Evolutionary conservation across 2,113 vertebrate species (phyloP), one percentile per base, ranked within the genome.

Genomic region (Heterocephalus glaber): DNA sequence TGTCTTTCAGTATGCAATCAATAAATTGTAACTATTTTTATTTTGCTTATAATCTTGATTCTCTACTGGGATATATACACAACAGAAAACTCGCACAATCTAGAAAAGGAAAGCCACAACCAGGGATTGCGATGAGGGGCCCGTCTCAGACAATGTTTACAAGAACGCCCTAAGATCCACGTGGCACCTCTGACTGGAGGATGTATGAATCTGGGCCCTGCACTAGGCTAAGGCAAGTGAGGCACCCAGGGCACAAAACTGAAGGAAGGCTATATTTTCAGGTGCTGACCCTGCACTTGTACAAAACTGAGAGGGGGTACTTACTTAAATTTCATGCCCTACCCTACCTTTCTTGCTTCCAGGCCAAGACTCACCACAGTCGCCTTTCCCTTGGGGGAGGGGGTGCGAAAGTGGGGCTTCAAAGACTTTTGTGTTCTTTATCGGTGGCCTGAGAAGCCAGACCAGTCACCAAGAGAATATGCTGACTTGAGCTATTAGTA

Each of bases 1-100:
- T 86, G 58, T 47, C 33, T 95, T 97, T 94, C 26, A 30, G 81
- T 35, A 96, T 54, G 90, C 86, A 97, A 97, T 92, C 90, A 90
- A 95, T 95, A 96, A 92, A 92, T 49, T 97, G 93, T 58, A 95
- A 92, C 70, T 95, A 87, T 91, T 96, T 95, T 97, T 89, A 86
- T 87, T 93, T 95, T 94, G 77, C 49, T 95, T 86, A 72, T 92
- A 90, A 84, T 88, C 35, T 94, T 79, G 12, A 60, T 83, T 92
- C 61, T 85, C 47, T 92, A 61, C 87, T 72, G 11, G 20, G 4
- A 12, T 81, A 22, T 22, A 63, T 68, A 38, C 19, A 44, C 13
- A 44, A 56, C 54, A 33, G 58, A 90, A 97, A 90, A 66, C 26
- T 61, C 54, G 16, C 16, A 84, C 1, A 56, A 63, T 85, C 61